Conservation (phyloP, 2,797 vertebrate genomes). For the Lemur catta region DNA sequence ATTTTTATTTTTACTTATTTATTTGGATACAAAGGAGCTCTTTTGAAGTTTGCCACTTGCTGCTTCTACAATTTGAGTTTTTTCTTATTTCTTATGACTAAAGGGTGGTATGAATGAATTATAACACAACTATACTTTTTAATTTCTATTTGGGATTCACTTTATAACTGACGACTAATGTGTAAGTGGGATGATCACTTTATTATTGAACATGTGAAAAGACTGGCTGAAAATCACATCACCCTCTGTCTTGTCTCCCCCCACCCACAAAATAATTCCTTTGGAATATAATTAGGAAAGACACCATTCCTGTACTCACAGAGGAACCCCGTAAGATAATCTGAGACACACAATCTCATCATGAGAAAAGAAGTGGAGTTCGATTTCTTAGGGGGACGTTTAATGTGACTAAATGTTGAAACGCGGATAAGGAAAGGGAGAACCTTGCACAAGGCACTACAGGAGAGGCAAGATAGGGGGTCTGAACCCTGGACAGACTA, state of each 20-base stretch:
- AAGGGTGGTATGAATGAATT: not conserved
- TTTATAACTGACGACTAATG: conserved; percentile 31
- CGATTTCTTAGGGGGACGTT: conserved; percentile 2
- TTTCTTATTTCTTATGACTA: not conserved
- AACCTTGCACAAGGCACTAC: conserved; percentile 58
- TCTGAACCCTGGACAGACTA: conserved; percentile 23
- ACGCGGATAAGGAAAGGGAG: conserved; percentile 36
- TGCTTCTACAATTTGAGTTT: conserved; percentile 21
- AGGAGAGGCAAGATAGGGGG: conserved; percentile 37
- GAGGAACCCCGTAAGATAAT: conserved; percentile 45
- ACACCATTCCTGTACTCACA: conserved; percentile 14
- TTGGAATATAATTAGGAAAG: conserved; percentile 17
- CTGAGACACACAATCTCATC: not conserved
- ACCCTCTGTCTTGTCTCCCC: not conserved
- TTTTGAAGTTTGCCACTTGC: conserved; percentile 31
- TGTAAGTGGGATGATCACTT: not conserved
- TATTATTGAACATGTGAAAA: conserved; percentile 42
- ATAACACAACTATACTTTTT: not conserved
- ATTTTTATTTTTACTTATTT: not conserved
- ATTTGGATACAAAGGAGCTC: conserved; percentile 29
- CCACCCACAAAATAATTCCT: not conserved
- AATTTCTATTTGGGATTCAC: conserved; percentile 46
- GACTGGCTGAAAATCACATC: conserved; percentile 45
- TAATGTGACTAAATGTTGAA: conserved; percentile 30
- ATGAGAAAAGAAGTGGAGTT: conserved; percentile 23